These are phyloP conservation scores for Macrosiphum euphorbiae DNA, from an alignment of 2,888 invertebrate species.

Conservation along the genomic window DNA sequence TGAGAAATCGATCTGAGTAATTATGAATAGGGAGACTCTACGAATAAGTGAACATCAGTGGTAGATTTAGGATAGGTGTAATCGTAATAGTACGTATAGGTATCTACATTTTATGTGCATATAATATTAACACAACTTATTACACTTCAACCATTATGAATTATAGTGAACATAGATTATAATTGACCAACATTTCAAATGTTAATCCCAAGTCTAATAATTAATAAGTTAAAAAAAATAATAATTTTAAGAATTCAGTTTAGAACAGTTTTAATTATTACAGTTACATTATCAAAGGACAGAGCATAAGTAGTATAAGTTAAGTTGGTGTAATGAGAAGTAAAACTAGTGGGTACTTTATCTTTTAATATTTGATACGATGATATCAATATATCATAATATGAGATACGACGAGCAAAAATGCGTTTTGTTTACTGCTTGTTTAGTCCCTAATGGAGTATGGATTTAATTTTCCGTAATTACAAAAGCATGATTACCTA, in stretches of 20 bases:
- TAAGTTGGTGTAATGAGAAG: not conserved
- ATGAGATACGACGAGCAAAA: not conserved
- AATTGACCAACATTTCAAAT: not conserved
- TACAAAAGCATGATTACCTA: not conserved
- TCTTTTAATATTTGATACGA: not conserved
- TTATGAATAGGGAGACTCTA: too few species aligned
- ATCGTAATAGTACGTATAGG: too few species aligned
- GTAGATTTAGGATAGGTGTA: too few species aligned
- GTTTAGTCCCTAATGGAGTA: not conserved
- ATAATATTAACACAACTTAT: not conserved
- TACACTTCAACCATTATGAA: not conserved
- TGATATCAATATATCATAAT: not conserved
- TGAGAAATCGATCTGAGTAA: too few species aligned
- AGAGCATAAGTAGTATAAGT: too few species aligned
- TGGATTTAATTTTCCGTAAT: not conserved
- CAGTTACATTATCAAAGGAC: too few species aligned
- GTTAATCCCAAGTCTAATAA: not conserved
- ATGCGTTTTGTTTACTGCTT: not conserved
- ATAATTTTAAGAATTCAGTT: not conserved
- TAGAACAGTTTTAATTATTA: not conserved
- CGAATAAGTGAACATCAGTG: too few species aligned
- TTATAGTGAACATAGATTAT: not conserved
- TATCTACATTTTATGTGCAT: not conserved
- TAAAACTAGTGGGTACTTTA: not conserved
- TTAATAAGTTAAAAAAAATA: not conserved